Evolutionary conservation across 2,888 invertebrate species (phyloP), one percentile per base, ranked within the genome.

Genomic region (Vannuccia rotundouncinata): DNA sequence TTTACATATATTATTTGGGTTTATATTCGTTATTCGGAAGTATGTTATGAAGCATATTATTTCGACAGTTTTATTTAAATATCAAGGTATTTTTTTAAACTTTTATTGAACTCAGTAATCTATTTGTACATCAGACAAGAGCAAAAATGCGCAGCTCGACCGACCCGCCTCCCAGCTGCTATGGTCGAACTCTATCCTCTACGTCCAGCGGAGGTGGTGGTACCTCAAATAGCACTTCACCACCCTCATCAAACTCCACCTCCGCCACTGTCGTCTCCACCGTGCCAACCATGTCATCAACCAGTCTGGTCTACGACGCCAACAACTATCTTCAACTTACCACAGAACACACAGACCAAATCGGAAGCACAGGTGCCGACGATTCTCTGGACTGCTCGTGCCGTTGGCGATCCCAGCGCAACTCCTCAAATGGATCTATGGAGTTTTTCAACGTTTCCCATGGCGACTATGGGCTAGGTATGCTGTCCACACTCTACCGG

Each of bases 401-500:
- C 25, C 66, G 66, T 2, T 66, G 66, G 66, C 5, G 66, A 22
- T 5, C 66, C 66, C 66, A 66, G 10, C 66, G 66, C 10, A 66
- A 66, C 25, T 66, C 66, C 22, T 5, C 66, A 5, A 66, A 5
- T 22, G 66, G 66, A 22, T 66, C 66, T 5, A 66, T 66, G 66
- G 66, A 66, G 66, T 66, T 66, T 27, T 22, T 27, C 10, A 66
- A 66, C 66, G 25, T 66, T 22, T 66, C 66, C 2, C 77, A 77
- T 27, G 77, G 77, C 17, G 77, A 77, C 45, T 45, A 77, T 29
- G 77, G 31, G 17, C 59, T 77, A 27, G 25, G 59, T 1, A 10
- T 5, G 25, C 77, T 77, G 77, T 1, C n/a, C 77, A 59, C 25
- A 17, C 27, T 77, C 31, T 77, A 77, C 10, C 31, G 77, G 59